Evolutionary conservation across 2,888 invertebrate genomes (phyloP), one percentile per base, ranked within the genome.

Genomic region (Argyresthia goedartella): DNA sequence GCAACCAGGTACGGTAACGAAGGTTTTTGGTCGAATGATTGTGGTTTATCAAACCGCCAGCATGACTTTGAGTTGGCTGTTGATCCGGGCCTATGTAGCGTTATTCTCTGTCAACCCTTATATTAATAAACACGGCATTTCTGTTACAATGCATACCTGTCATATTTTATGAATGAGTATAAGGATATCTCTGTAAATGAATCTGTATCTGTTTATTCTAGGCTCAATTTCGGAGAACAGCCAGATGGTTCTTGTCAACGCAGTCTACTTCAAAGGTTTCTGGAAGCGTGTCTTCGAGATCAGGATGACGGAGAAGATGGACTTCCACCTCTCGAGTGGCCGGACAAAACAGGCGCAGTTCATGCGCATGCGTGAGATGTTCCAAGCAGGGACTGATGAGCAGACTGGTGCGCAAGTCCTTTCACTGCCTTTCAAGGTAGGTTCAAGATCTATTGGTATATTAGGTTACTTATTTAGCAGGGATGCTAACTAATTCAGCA

Each of bases 221-320:
- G 89, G 80, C 56, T 67, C 87, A 9, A 55, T 91, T 1, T 68
- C 80, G 16, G 71, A 82, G 11, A 86, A 89, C 1, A 78, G 90
- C 8, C 87, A 90, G 57, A 69, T 93, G 73, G 69, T 93, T 7
- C 66, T 92, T 36, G 82, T 90, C 6, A 94, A 92, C 63, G 91
- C 91, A 2, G 74, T 94, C 16, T 93, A 89, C 73, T 94, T 93
- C 84, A 92, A 93, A 71, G 93, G 93, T 0, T 65, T 88, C 0
- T 94, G 94, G 94, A 76, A 87, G 25, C 76, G 86, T 41, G 89
- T 88, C 49, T 95, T 95, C 66, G 81, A 88, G 7, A 69, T 75
- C 15, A 78, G 88, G 49, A 62, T 79, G 1, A 93, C 93, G 0
- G 62, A 61, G 50, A 56, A 67, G 0, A 82, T 76, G 8, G 73